Conservation (phyloP, 1,140 invertebrate species). For the Archivesica marissinica region DNA sequence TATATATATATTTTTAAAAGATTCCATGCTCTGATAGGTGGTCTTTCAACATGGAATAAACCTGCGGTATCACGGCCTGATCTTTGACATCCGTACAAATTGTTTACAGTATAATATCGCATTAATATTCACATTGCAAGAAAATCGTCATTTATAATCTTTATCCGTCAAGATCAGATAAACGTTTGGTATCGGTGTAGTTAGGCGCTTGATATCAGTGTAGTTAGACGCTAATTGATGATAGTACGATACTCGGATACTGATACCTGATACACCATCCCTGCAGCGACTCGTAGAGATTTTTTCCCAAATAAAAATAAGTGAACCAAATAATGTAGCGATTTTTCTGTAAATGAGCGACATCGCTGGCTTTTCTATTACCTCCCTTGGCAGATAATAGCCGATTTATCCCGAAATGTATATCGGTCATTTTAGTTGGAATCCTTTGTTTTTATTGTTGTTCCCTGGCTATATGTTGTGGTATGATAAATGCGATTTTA, state of each 20-base stretch:
- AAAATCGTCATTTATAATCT: conserved; percentile 53
- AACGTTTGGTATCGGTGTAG: conserved; percentile 40
- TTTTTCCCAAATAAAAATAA: not conserved
- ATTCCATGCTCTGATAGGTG: conserved; percentile 20
- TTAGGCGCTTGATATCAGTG: conserved; percentile 45
- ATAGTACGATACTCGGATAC: conserved; percentile 46
- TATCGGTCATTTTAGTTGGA: too few relatives aligned
- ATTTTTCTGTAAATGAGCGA: too few relatives aligned
- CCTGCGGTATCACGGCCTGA: conserved; percentile 25
- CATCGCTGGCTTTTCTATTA: too few relatives aligned
- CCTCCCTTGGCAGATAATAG: too few relatives aligned
- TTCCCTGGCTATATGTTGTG: too few relatives aligned
- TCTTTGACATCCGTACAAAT: conserved; percentile 39
- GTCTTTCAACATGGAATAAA: conserved; percentile 35
- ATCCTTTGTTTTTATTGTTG: too few relatives aligned
- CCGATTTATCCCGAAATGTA: too few relatives aligned
- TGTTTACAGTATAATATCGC: conserved; percentile 54
- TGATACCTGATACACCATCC: conserved; percentile 38
- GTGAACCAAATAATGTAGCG: too few relatives aligned
- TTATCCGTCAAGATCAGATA: conserved; percentile 54
- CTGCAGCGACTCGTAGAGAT: not conserved
- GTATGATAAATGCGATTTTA: too few relatives aligned
- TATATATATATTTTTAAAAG: too few relatives aligned
- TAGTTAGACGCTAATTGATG: conserved; percentile 54
- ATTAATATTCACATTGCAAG: conserved; percentile 48